Evolutionary conservation across 1,140 invertebrate species (phyloP), one percentile per base, ranked within the genome.

Genomic region (Popillia japonica): DNA sequence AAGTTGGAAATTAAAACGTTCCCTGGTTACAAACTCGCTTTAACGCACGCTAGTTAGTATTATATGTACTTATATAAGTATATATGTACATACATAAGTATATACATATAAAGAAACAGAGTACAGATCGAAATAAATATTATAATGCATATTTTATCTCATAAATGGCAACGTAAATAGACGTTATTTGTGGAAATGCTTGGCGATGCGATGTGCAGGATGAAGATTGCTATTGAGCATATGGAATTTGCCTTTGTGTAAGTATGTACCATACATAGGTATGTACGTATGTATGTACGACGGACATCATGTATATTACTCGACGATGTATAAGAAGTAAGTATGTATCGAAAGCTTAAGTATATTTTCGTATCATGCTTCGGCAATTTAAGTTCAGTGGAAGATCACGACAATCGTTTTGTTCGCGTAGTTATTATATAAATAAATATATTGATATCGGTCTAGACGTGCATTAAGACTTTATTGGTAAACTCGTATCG

Each of bases 291-390:
- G n/a, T 44, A 2, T 14, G 6, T 55, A n/a, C 17, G n/a, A 17
- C 48, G 14, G 48, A 55, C 17, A 6, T 55, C 17, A 17, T 55
- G 17, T 55, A n/a, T n/a, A 6, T n/a, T 55, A 17, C 17, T 17
- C 48, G 17, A 6, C 14, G 14, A 55, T 55, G 48, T 17, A n/a
- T n/a, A 7, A 55, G 11, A 17, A 17, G 48, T 17, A n/a, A n/a
- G n/a, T n/a, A n/a, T n/a, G n/a, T n/a, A 55, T 55, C 48, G 48
- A 55, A 17, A 14, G 48, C 14, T 55, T 55, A 55, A 55, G 48
- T 55, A 55, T 55, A 55, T 55, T 55, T 55, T 55, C 48, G 17
- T n/a, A 55, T 55, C 48, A n/a, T 55, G 48, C 48, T 55, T 55
- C 17, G 14, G 48, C 48, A 55, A 55, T 55, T 17, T 55, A 55